Percentiles rank a stretch among this genome's conserved stretches.
Conservation (phyloP, 2,113 vertebrate species). For the Etheostoma spectabile region DNA sequence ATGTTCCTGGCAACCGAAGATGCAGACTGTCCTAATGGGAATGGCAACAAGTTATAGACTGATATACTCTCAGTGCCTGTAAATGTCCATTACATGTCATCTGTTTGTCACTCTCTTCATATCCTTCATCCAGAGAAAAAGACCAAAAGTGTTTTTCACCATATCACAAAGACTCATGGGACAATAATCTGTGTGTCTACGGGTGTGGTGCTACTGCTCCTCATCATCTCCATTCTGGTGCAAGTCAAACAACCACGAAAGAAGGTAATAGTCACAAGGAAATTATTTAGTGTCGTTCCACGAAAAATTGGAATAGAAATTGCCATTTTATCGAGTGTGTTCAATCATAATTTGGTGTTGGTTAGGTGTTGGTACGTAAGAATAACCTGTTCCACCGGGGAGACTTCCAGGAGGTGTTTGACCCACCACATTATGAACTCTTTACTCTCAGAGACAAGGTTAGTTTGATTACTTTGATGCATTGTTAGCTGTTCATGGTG, state of each 20-base stretch:
- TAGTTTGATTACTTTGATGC: slow-evolving; percentile 11
- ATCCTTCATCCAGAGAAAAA: slow-evolving; percentile 89
- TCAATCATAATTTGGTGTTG: slow-evolving; percentile 4
- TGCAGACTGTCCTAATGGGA: slow-evolving; percentile 4
- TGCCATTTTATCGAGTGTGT: neutral
- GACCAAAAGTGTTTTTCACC: slow-evolving; percentile 88
- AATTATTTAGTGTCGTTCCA: neutral
- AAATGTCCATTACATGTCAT: slow-evolving; percentile 1
- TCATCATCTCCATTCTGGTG: slow-evolving; percentile 93
- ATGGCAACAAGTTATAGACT: slow-evolving; percentile 27
- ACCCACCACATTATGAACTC: slow-evolving; percentile 95
- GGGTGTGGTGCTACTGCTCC: slow-evolving; percentile 93
- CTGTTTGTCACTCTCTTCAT: slow-evolving; percentile 12
- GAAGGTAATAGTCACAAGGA: slow-evolving; percentile 79
- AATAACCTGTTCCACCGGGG: slow-evolving; percentile 88
- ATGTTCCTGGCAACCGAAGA: slow-evolving; percentile 28
- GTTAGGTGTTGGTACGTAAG: slow-evolving; percentile 89
- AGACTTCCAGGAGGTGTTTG: slow-evolving; percentile 93
- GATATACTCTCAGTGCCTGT: slow-evolving; percentile 3
- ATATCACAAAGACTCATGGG: slow-evolving; percentile 93
- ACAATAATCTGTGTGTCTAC: slow-evolving; percentile 93
- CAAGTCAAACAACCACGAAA: slow-evolving; percentile 96
- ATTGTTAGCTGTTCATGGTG: neutral
- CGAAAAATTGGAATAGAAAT: neutral
- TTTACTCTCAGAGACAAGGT: slow-evolving; percentile 92